Evolutionary conservation across 2,113 vertebrate species (phyloP), one percentile per base, ranked within the genome.

Genomic region (Scytalopus superciliaris): DNA sequence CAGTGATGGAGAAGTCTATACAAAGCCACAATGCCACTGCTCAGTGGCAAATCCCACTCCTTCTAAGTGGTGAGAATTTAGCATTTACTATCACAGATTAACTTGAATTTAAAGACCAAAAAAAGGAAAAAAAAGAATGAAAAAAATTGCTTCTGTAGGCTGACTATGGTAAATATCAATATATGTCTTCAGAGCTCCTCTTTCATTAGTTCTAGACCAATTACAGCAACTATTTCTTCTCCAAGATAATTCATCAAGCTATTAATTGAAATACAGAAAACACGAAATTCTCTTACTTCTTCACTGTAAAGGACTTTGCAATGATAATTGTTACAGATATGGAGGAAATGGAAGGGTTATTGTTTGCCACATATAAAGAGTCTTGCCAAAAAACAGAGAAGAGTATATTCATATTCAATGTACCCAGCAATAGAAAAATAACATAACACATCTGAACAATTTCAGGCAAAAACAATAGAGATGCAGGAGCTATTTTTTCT

Each of bases 11-110:
- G 82, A 93, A 84, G 72, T 63, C 84, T 90, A 86, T 60, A 64
- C 68, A 95, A 96, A 96, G 84, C 81, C 95, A 95, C 75, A 64
- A 57, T 87, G 77, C 59, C 67, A 52, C 63, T 35, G 67, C 88
- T 91, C 80, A 87, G 74, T 78, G 75, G 91, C 83, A 86, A 95
- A 96, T 84, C 76, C 75, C 55, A 47, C 64, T 87, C 81, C 27
- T 57, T 77, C 57, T 73, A 92, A 86, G 42, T 37, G 69, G 33
- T 59, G 70, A 93, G 50, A 50, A 33, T 69, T 91, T 76, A 81
- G 47, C 83, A 73, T 63, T 88, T 90, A 89, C 94, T 60, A 76
- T 21, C 17, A 62, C 22, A 33, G 67, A 42, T 60, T 67, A 64
- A 80, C 44, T 55, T 66, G 75, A 92, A 92, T 72, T 66, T 52